Percentiles rank a stretch among this genome's conserved stretches.
Conservation (phyloP, 2,888 invertebrate genomes). For the Zhuqinia jingwanae region DNA sequence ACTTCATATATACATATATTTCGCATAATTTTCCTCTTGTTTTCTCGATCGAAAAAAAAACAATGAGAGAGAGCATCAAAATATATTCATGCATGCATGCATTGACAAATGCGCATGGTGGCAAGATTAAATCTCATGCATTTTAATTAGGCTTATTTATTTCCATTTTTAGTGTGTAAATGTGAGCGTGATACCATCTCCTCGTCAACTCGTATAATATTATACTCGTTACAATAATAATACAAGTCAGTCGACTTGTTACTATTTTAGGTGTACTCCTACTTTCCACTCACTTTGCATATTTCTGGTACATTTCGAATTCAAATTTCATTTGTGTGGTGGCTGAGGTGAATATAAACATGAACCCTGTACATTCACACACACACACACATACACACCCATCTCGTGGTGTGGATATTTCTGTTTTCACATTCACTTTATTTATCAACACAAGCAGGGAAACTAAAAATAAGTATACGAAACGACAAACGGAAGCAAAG, state of each 20-base stretch:
- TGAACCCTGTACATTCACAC: background rate
- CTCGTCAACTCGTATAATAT: too few relatives aligned
- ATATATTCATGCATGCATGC: background rate
- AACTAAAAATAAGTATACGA: background rate
- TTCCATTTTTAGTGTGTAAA: background rate
- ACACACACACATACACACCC: too few relatives aligned
- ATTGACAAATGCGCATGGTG: conserved; percentile 29
- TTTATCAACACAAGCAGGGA: background rate
- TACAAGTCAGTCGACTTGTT: conserved; percentile 12
- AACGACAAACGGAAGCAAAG: background rate
- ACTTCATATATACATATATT: background rate
- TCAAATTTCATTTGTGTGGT: conserved; percentile 32
- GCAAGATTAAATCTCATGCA: conserved; percentile 75
- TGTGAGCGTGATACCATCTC: too few relatives aligned
- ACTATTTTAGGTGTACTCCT: conserved; percentile 17
- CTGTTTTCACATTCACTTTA: conserved; percentile 33
- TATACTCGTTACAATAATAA: too few relatives aligned
- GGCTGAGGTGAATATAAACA: conserved; percentile 24
- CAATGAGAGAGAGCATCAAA: conserved; percentile 26
- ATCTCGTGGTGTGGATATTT: background rate
- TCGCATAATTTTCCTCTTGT: background rate
- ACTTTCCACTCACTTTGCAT: conserved; percentile 11
- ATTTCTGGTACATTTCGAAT: conserved; percentile 26
- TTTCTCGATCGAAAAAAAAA: background rate
- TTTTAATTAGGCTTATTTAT: conserved; percentile 76